Conservation (phyloP, 35 echinoderm and acorn worm genomes). For the Holothuria glaberrima region DNA sequence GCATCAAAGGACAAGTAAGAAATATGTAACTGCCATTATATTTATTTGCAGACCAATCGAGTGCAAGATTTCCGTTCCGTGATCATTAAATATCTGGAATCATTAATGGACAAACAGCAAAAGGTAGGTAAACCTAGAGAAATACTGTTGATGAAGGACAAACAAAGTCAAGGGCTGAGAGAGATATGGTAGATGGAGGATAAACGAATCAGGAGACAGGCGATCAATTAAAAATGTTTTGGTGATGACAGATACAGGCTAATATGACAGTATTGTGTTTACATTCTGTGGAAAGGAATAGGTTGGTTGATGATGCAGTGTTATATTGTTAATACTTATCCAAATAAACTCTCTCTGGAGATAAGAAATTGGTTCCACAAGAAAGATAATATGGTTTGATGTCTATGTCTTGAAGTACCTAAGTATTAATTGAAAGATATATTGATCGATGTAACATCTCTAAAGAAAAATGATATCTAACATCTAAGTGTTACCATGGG, state of each 20-base stretch:
- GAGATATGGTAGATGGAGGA: too few species aligned
- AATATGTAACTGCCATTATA: background rate
- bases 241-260: too few species aligned
- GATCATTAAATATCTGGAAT: constrained; percentile 95
- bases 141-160: background rate
- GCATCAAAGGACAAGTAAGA: too few species aligned
- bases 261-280: background rate
- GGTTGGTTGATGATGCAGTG: background rate
- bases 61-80: constrained; percentile 95
- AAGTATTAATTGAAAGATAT: too few species aligned
- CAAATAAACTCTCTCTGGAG: too few species aligned
- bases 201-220: too few species aligned
- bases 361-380: too few species aligned
- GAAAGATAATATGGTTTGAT: background rate
- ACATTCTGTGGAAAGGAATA: background rate
- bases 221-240: too few species aligned
- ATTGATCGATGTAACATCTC: too few species aligned
- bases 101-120: constrained; percentile 96
- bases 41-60: constrained; percentile 68
- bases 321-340: background rate
- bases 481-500: too few species aligned
- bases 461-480: too few species aligned
- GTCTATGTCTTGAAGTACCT: background rate
- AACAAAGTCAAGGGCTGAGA: too few species aligned
- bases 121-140: constrained; percentile 64